These are phyloP conservation scores for Cynopterus sphinx DNA, from an alignment of 2,797 vertebrate species.

Conservation along the genomic window DNA sequence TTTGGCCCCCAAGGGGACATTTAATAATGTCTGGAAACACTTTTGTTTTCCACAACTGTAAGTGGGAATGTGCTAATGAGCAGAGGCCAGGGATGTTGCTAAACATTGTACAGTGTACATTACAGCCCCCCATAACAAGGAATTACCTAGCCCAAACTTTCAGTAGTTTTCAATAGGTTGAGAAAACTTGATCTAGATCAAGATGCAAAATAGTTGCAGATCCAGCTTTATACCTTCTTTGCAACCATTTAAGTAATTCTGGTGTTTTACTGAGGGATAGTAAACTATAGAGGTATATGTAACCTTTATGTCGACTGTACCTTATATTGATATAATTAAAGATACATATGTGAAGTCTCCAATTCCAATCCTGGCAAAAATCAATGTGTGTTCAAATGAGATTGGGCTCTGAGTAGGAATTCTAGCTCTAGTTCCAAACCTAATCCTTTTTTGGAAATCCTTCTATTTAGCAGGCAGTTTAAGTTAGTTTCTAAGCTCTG, in stretches of 20 bases:
- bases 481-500: neutral
- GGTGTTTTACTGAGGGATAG: neutral
- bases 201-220: neutral
- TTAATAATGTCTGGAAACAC: neutral
- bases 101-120: neutral
- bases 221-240: neutral
- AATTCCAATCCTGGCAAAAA: neutral
- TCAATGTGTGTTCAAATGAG: neutral
- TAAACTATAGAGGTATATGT: neutral
- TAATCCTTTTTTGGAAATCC: neutral
- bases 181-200: neutral
- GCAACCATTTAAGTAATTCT: neutral
- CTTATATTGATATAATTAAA: neutral
- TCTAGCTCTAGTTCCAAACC: neutral
- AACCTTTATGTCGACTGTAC: neutral
- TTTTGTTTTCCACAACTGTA: neutral
- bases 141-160: neutral
- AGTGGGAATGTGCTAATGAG: neutral
- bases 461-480: neutral
- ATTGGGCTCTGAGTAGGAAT: neutral
- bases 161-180: neutral
- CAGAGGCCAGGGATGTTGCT: neutral
- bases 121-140: neutral
- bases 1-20: neutral
- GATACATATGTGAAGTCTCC: neutral